These are phyloP conservation scores for Ridgeia piscesae DNA, from an alignment of 1,140 invertebrate species.

Conservation along the genomic window DNA sequence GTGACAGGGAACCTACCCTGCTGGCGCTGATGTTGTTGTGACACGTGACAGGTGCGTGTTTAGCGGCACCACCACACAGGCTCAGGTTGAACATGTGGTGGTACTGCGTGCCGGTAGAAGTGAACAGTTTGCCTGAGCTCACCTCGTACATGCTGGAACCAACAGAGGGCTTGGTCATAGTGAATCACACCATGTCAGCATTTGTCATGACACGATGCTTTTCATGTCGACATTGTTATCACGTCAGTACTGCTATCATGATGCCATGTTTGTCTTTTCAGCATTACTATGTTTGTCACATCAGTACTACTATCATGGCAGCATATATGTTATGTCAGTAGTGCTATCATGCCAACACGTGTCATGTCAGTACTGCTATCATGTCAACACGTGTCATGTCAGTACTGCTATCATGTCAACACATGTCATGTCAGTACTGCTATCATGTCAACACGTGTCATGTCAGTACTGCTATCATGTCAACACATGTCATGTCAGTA, in stretches of 20 bases:
- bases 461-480: not conserved
- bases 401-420: not conserved
- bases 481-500: not conserved
- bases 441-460: not conserved
- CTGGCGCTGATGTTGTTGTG: constrained; percentile 56
- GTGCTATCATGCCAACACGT: not conserved
- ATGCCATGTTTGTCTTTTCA: not conserved
- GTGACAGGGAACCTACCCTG: not conserved
- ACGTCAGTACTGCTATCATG: not conserved
- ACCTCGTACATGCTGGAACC: constrained; percentile 29
- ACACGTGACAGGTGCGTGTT: constrained; percentile 52
- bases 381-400: not conserved
- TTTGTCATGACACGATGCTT: not conserved
- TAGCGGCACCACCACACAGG: constrained; percentile 58
- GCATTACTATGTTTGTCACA: not conserved
- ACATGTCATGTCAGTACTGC: not conserved
- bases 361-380: not conserved
- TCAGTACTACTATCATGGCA: not conserved
- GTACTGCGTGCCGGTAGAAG: constrained; percentile 64
- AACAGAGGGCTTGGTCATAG: constrained; percentile 37
- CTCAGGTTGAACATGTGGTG: constrained; percentile 67
- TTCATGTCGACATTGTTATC: not conserved
- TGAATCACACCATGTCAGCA: not conserved
- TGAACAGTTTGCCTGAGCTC: constrained; percentile 54
- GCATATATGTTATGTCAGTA: not conserved